Percentiles rank a stretch among this genome's conserved stretches.
phyloP scores from a whole-genome alignment of 1,140 invertebrate genomes.

The Nephila pilipes region DNA sequence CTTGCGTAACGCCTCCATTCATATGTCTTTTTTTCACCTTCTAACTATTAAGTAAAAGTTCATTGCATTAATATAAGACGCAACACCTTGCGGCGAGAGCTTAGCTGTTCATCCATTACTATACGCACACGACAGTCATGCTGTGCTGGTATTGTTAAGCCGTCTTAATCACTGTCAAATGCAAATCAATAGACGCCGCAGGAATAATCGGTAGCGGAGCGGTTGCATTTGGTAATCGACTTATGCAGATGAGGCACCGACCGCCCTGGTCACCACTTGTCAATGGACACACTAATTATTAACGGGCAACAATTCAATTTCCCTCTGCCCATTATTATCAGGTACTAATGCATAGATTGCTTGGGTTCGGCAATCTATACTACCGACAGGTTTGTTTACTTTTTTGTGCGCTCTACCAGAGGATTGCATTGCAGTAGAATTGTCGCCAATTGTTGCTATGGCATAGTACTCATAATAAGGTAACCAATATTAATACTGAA shows the following conservation, averaged over 20 bases:
- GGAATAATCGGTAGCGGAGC: constrained; percentile 18
- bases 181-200: constrained; percentile 39
- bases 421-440: too few relatives aligned
- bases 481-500: too few relatives aligned
- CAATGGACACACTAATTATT: constrained; percentile 54
- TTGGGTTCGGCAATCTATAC: too few relatives aligned
- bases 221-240: constrained; percentile 43
- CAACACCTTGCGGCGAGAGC: neutral
- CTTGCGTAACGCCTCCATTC: too few relatives aligned
- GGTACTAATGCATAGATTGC: constrained; percentile 33
- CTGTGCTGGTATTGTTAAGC: neutral
- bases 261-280: neutral
- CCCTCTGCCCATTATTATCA: constrained; percentile 8
- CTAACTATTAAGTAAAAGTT: too few relatives aligned
- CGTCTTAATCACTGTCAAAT: constrained; percentile 44
- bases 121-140: neutral
- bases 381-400: too few relatives aligned
- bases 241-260: constrained; percentile 46
- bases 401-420: too few relatives aligned
- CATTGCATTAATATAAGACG: neutral
- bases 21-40: too few relatives aligned
- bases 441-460: too few relatives aligned
- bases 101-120: neutral
- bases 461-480: too few relatives aligned
- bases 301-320: constrained; percentile 18